phyloP scores from a whole-genome alignment of 2,113 vertebrate genomes.

The Pteronura brasiliensis region DNA sequence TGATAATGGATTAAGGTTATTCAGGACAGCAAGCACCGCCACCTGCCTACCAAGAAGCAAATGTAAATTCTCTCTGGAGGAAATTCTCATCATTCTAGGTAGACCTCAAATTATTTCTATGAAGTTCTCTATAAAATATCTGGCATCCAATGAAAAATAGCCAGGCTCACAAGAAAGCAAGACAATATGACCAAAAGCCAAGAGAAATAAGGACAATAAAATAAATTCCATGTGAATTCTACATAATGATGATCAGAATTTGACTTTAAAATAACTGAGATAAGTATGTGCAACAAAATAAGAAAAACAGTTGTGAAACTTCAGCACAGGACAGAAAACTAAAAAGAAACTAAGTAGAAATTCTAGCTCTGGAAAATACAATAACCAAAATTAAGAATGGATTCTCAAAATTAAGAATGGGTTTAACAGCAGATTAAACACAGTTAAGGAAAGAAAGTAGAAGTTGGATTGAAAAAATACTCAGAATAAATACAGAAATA shows the following conservation, averaged over 20 bases:
- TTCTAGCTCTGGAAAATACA: slow-evolving; percentile 27
- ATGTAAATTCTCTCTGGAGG: neutral
- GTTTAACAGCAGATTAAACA: neutral
- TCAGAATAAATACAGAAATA: neutral
- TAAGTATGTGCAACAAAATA: neutral
- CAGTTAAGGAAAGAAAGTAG: slow-evolving; percentile 1
- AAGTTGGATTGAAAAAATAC: neutral
- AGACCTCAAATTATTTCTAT: neutral
- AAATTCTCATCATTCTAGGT: neutral
- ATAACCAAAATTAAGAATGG: neutral
- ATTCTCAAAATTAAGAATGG: neutral
- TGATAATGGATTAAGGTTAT: neutral
- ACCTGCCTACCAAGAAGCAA: neutral
- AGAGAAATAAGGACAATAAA: neutral
- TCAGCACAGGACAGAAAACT: neutral
- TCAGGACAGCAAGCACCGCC: neutral
- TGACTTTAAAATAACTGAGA: slow-evolving; percentile 9
- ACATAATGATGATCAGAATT: neutral
- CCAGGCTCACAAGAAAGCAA: neutral
- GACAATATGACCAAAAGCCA: neutral
- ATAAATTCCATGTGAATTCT: neutral
- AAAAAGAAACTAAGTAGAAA: neutral
- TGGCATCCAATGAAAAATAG: neutral
- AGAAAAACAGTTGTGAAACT: neutral
- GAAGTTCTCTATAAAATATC: neutral